Evolutionary conservation across 1,140 invertebrate genomes (phyloP).

Genomic region (Neelides sp.): DNA sequence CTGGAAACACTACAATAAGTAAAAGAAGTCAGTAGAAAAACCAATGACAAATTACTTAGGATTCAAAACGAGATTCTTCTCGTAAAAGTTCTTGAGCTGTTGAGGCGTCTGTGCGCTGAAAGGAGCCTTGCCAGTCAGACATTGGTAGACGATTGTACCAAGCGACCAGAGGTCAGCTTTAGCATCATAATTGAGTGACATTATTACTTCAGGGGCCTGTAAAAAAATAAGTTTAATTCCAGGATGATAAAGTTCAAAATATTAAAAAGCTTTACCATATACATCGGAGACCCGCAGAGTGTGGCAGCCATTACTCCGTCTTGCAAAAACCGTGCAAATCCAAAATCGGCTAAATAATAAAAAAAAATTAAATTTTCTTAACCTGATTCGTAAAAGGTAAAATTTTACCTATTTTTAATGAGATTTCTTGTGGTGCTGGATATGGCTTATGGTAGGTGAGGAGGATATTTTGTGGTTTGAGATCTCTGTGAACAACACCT

Average conservation of each 20-base stretch:
- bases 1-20: conserved; percentile 42
- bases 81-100: conserved; percentile 91
- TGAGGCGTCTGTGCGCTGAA: conserved; percentile 98
- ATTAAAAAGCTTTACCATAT: conserved; percentile 60
- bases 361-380: background rate
- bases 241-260: conserved; percentile 1
- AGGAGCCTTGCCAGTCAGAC: conserved; percentile 93
- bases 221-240: background rate
- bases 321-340: conserved; percentile 93
- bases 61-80: conserved; percentile 85
- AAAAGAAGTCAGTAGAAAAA: conserved; percentile 1
- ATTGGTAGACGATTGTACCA: conserved; percentile 98
- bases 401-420: conserved; percentile 76
- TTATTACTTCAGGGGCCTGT: conserved; percentile 93
- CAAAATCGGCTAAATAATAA: conserved; percentile 81
- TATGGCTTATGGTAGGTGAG: conserved; percentile 65
- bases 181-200: conserved; percentile 96
- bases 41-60: conserved; percentile 62
- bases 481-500: conserved; percentile 95
- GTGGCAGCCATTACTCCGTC: conserved; percentile 99
- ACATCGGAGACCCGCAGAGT: conserved; percentile 96
- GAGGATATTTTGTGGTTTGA: conserved; percentile 96
- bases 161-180: conserved; percentile 99
- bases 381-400: conserved; percentile 5
- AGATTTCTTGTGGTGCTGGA: conserved; percentile 80